Evolutionary conservation across 2,113 vertebrate species (phyloP), one percentile per base, ranked within the genome.

Genomic region (Cisticola juncidis): DNA sequence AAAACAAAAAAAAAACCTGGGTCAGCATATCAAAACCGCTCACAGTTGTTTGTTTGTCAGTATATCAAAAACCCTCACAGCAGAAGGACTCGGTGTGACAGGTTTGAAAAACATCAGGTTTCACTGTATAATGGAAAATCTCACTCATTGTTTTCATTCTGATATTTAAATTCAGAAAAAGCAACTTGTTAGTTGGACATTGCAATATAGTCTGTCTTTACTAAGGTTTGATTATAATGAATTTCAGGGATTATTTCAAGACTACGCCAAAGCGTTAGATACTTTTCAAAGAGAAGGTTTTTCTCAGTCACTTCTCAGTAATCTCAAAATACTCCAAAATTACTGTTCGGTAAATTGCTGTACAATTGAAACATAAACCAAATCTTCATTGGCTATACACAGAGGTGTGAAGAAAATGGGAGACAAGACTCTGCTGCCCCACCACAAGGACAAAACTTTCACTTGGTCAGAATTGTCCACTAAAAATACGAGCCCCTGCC

Each of bases 231-330:
- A 47, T 73, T 53, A 22, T 23, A 77, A 57, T 18, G 4, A 73
- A 70, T 54, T 81, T 47, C 24, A 23, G 29, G 22, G 9, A 29
- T 81, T 88, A 90, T 77, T 92, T 94, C 58, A 60, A 47, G 26
- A 47, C 2, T 33, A 20, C 0, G 0, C 56, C 42, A 68, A 89
- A 71, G 17, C 22, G 53, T 4, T 69, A 31, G 53, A 24, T 36
- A 40, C 38, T 80, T 86, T 83, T 25, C 45, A 61, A 31, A 23
- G 4, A 56, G 5, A 44, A 40, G 45, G 23, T 42, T 87, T 86
- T 80, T 45, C 36, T 53, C 40, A 77, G 58, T 45, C 4, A 33
- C 6, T 42, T 69, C 9, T 44, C 9, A 33, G 11, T 69, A 19
- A 47, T 60, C 42, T 8, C 15, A 45, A 57, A 83, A 65, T 53